Conservation (phyloP, 2,888 invertebrate genomes). For the Brenthis daphne region DNA sequence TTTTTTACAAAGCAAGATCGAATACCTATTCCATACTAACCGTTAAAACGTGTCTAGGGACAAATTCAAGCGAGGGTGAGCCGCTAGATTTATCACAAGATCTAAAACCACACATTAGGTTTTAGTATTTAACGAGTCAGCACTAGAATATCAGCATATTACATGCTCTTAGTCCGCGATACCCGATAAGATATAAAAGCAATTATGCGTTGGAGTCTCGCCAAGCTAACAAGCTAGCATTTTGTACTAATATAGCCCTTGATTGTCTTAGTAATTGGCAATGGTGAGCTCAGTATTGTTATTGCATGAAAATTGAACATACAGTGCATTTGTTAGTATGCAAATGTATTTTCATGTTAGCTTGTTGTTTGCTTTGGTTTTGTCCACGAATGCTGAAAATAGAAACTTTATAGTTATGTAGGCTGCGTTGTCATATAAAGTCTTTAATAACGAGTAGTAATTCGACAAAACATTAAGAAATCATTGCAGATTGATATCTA, state of each 20-base stretch:
- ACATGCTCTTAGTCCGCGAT: conserved; percentile 18
- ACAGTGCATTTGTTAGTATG: conserved; percentile 12
- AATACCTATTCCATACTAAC: no score
- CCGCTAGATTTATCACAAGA: no score
- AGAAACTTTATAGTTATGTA: no score
- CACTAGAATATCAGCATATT: conserved; percentile 7
- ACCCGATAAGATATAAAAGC: conserved; percentile 34
- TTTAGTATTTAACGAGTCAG: not conserved
- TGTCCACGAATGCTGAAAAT: not conserved
- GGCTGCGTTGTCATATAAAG: no score
- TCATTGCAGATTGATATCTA: no score
- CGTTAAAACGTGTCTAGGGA: no score
- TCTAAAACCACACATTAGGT: no score
- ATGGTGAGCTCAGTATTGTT: conserved; percentile 23
- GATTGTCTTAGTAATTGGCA: conserved; percentile 35
- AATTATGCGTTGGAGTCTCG: conserved; percentile 51
- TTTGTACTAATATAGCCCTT: conserved; percentile 38
- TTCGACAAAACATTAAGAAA: no score
- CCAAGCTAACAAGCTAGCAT: conserved; percentile 57
- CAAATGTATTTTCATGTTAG: conserved; percentile 11
- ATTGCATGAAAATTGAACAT: conserved; percentile 11
- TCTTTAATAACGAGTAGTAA: no score
- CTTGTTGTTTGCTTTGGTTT: conserved; percentile 1
- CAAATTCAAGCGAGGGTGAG: no score
- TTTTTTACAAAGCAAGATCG: no score